Base-by-base conservation (phyloP, 2,888 invertebrate genomes). In the Leptinotarsa peninsularis region DNA sequence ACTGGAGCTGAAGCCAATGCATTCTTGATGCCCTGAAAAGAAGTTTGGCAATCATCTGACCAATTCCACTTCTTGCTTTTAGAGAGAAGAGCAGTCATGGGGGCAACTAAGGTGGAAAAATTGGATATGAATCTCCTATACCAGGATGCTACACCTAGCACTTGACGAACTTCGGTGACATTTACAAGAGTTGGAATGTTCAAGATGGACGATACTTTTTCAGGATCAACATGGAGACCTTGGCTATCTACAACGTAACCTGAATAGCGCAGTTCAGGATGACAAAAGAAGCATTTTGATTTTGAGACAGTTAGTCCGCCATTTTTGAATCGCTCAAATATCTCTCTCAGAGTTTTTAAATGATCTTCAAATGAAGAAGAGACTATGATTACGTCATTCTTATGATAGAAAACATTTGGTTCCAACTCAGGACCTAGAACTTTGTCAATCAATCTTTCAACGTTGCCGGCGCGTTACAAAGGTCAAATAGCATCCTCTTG, bases 401-500 rank as follows among this genome's bases (percentile, higher is more conserved):
- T 67, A 66, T 84, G 83, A 4, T 75, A 79, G 58, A 82, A 82
- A 7, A 77, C 76, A 60, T 80, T 54, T 17, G 79, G 80, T 58
- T 80, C 79, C 17, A 81, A 63, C 17, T 81, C 82, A 2, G 78
- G 70, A 1, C 81, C 81, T 1, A 84, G 49, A 4, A 82, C 70
- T 2, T 67, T 58, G 49, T 82, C 83, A 0, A 83, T 74, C 2
- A 82, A 63, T 0, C 81, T 70, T 66, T 83, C 81, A 58, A 84
- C 2, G 82, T 81, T 0, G 83, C 82, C 0, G 83, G 83, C 0
- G 82, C 78, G 14, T 80, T 78, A 13, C 76, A 75, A 0, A 84
- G 54, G 0, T 82, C 83, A 66, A 83, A 83, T 0, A 84, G 82
- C 81, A 84, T 80, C 0, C 81, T 76, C 0, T 60, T 75, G 50